A percentile compares a stretch with the other conserved stretches of the same genome.
These are phyloP conservation scores for Parazoanthus atlanticus DNA, from an alignment of 92 coral and sea anemone genomes.

Conservation along the genomic window DNA sequence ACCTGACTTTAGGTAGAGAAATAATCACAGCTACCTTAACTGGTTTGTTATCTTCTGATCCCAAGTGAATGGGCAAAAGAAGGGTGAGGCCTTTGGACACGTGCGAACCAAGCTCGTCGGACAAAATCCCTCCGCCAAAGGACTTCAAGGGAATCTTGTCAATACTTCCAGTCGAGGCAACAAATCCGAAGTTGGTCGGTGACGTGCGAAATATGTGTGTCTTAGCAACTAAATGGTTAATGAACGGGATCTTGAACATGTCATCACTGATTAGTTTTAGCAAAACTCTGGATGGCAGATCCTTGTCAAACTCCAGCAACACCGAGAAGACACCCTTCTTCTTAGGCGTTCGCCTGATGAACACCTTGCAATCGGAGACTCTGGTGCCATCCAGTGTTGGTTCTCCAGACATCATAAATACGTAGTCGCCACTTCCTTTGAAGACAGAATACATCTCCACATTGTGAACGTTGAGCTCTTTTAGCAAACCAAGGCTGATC, in stretches of 20 bases:
- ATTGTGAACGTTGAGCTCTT: conserved; percentile 65
- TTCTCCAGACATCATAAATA: conserved; percentile 89
- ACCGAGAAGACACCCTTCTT: conserved; percentile 85
- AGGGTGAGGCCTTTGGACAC: conserved; percentile 91
- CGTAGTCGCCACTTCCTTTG: conserved; percentile 88
- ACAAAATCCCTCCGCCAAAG: conserved; percentile 88
- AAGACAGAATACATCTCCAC: conserved; percentile 96
- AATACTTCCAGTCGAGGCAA: conserved; percentile 92
- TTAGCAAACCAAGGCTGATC: conserved; percentile 66
- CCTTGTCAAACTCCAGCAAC: conserved; percentile 80
- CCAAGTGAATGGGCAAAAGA: conserved; percentile 83
- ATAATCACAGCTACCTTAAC: conserved; percentile 85
- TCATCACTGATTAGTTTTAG: conserved; percentile 82
- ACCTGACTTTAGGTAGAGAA: conserved; percentile 70
- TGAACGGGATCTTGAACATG: conserved; percentile 85
- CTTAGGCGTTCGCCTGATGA: conserved; percentile 81
- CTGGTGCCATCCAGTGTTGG: conserved; percentile 65
- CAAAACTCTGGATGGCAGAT: conserved; percentile 82
- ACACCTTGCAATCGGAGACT: conserved; percentile 80
- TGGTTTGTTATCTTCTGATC: conserved; percentile 69
- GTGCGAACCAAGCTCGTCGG: conserved; percentile 82
- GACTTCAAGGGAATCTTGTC: conserved; percentile 89
- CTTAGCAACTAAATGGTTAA: conserved; percentile 82
- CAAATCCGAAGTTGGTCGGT: conserved; percentile 89
- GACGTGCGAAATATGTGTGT: conserved; percentile 82